These are phyloP conservation scores for Electrona antarctica DNA, from an alignment of 2,113 vertebrate species.

Conservation along the genomic window DNA sequence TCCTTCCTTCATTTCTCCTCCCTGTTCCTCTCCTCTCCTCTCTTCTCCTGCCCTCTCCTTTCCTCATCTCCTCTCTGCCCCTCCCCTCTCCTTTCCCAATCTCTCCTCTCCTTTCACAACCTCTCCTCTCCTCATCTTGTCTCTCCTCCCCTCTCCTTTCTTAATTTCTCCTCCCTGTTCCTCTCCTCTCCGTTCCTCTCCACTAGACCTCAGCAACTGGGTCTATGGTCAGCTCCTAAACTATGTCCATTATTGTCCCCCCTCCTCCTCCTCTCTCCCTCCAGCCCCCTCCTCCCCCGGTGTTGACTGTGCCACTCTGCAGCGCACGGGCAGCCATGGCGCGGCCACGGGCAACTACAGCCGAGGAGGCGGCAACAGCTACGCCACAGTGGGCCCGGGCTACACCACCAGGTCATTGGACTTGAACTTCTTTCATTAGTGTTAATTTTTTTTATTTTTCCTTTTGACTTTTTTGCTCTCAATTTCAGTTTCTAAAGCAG, in stretches of 20 bases:
- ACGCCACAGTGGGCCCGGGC: conserved; percentile 84
- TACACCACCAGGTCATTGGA: conserved; percentile 82
- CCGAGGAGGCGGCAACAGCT: conserved; percentile 72
- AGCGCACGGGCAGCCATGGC: conserved; percentile 95
- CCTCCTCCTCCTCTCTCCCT: conserved; percentile 97
- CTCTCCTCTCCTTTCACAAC: conserved; percentile 8
- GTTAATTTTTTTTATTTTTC: too few species aligned
- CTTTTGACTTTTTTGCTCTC: too few species aligned
- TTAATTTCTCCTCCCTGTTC: conserved; percentile 23
- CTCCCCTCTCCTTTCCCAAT: conserved; percentile 3
- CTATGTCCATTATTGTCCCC: conserved; percentile 78
- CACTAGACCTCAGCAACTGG: conserved; percentile 89
- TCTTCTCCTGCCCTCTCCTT: not conserved
- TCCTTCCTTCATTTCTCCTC: not conserved
- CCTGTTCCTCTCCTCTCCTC: conserved; percentile 4
- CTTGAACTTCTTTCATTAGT: too few species aligned
- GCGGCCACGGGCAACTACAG: conserved; percentile 85
- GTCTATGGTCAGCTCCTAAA: conserved; percentile 96
- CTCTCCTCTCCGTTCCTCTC: conserved; percentile 29
- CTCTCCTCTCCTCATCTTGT: not conserved
- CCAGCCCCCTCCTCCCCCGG: conserved; percentile 99
- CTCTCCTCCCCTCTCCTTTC: conserved; percentile 59
- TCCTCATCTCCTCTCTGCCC: conserved; percentile 5
- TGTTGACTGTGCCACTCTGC: conserved; percentile 99
- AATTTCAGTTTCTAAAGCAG: too few species aligned